Evolutionary conservation across 2,888 invertebrate genomes (phyloP), one percentile per base, ranked within the genome.

Genomic region (Chloroclysta siterata): DNA sequence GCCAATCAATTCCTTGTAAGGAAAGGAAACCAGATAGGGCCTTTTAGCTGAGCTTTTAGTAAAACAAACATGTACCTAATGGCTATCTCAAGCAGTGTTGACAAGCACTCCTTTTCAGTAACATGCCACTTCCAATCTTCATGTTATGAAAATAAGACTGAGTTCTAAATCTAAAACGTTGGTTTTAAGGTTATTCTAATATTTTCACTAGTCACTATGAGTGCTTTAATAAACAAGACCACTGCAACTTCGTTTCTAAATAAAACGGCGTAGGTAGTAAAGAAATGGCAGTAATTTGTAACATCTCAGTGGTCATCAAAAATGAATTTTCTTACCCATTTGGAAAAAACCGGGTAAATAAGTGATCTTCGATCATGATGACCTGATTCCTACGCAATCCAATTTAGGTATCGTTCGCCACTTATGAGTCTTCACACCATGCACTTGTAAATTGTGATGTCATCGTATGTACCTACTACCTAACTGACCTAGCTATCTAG

Each of bases 11-110:
- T 65, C 54, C 53, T 42, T 36, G 62, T 44, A 60, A 61, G 64
- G 59, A 56, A 60, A 60, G 64, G 69, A 66, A 68, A 71, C 69
- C 47, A 53, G 68, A 71, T 50, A 57, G 54, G 52, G 50, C 59
- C 22, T 71, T 71, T 71, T 66, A 69, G 62, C 60, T 33, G 8
- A 52, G 72, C 76, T 75, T 75, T 77, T 75, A 75, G 73, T 70
- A 50, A 60, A 63, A 58, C 65, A 74, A 75, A 77, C 70, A 73
- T 53, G 51, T 39, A 7, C 36, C 39, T 28, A 29, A 62, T 44
- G 41, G 44, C 50, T 60, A 42, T 60, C 59, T 61, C 47, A 60
- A 55, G 47, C 52, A 64, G 53, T 46, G 61, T 53, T 56, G 58
- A 58, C 58, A 58, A 44, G 15, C 41, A 53, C 42, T 46, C 53